Percentiles rank a stretch among this genome's conserved stretches.
Evolutionary conservation across 2,888 invertebrate species (phyloP).

Genomic region (Mythimna lalbum): DNA sequence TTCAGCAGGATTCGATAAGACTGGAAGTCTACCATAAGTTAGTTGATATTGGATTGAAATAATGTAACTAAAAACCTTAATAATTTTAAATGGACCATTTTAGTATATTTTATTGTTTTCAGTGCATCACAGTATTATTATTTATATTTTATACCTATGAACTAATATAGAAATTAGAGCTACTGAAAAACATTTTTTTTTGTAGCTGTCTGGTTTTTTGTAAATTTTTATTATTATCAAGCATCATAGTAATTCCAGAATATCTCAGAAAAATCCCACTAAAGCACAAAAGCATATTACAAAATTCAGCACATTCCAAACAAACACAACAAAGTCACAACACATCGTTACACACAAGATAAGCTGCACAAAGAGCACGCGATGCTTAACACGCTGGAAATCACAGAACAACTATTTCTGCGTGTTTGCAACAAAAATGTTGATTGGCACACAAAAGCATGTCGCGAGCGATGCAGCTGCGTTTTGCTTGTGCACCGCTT

Average conservation of each 20-base stretch:
- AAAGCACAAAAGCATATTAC: neutral
- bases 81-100: no score
- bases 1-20: no score
- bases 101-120: no score
- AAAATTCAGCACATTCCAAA: neutral
- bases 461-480: conserved; percentile 65
- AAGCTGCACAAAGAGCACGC: conserved; percentile 30
- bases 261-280: neutral
- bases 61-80: neutral
- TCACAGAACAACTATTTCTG: conserved; percentile 52
- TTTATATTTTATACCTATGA: no score
- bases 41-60: no score
- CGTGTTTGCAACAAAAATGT: conserved; percentile 69
- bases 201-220: no score
- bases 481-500: conserved; percentile 75
- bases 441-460: conserved; percentile 82
- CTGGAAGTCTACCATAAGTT: no score
- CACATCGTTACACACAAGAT: conserved; percentile 18
- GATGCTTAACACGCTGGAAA: conserved; percentile 51
- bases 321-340: conserved; percentile 7
- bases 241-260: neutral
- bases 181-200: no score
- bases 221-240: no score
- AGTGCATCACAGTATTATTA: no score
- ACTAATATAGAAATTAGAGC: no score